Evolutionary conservation across 2,888 invertebrate species (phyloP).

Genomic region (Aleiodes leptofemur): DNA sequence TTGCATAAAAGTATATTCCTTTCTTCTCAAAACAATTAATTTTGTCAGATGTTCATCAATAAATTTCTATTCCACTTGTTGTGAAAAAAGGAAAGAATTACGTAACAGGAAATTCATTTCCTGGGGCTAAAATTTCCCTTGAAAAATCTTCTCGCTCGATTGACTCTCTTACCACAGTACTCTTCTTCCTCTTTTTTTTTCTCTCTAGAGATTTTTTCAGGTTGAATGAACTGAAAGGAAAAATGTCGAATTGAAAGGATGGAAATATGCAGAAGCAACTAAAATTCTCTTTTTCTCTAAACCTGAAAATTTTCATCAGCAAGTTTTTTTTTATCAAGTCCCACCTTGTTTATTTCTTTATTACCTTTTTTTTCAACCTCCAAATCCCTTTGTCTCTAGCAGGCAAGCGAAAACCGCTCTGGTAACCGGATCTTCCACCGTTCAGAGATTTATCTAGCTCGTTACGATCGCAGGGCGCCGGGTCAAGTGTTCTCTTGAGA

Average conservation of each 20-base stretch:
- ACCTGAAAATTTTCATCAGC: not conserved
- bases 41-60: not conserved
- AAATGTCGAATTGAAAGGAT: constrained; percentile 4
- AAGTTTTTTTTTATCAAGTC: not conserved
- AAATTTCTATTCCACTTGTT: not conserved
- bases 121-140: constrained; percentile 31
- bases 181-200: not conserved
- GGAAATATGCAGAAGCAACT: constrained; percentile 19
- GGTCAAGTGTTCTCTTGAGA: constrained; percentile 35
- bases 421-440: constrained; percentile 51
- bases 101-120: constrained; percentile 41
- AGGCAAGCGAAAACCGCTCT: constrained; percentile 33
- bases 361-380: constrained; percentile 12
- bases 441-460: constrained; percentile 51
- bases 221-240: constrained; percentile 34
- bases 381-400: constrained; percentile 34
- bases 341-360: constrained; percentile 17
- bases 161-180: constrained; percentile 21
- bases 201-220: constrained; percentile 29
- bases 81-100: constrained; percentile 3
- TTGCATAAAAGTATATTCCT: too few relatives aligned
- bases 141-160: constrained; percentile 43
- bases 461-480: constrained; percentile 44
- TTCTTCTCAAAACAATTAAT: not conserved
- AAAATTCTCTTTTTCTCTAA: not conserved